These are phyloP conservation scores for Caenorhabditis tropicalis DNA, from an alignment of 1,140 invertebrate genomes.

Conservation along the genomic window DNA sequence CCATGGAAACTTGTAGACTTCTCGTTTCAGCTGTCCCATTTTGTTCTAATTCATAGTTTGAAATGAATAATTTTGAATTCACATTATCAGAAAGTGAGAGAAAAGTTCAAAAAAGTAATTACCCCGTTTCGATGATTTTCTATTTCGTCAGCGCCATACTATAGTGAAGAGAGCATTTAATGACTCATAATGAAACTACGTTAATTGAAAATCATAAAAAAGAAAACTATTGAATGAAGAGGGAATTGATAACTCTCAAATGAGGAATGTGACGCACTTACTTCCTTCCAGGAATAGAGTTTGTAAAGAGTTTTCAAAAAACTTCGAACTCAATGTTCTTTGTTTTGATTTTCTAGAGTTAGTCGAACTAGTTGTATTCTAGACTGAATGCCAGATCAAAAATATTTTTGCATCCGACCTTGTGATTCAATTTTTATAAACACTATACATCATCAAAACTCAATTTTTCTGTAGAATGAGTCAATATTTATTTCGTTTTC, in stretches of 20 bases:
- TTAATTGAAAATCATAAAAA: no score
- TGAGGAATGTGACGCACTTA: no score
- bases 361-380: neutral
- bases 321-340: no score
- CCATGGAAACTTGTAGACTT: neutral
- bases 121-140: neutral
- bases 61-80: neutral
- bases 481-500: neutral
- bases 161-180: neutral
- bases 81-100: neutral
- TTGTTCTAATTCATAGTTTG: neutral
- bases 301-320: no score
- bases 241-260: no score
- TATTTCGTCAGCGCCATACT: neutral
- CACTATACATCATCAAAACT: neutral
- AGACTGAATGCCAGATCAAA: neutral
- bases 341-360: no score
- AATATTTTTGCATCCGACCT: neutral
- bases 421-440: constrained; percentile 3
- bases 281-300: no score
- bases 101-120: constrained; percentile 13
- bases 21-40: neutral
- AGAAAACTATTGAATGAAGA: no score
- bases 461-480: neutral
- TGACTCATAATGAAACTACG: no score